Evolutionary conservation across 1,140 invertebrate species (phyloP).

Genomic region (Zaprionus camerounensis): DNA sequence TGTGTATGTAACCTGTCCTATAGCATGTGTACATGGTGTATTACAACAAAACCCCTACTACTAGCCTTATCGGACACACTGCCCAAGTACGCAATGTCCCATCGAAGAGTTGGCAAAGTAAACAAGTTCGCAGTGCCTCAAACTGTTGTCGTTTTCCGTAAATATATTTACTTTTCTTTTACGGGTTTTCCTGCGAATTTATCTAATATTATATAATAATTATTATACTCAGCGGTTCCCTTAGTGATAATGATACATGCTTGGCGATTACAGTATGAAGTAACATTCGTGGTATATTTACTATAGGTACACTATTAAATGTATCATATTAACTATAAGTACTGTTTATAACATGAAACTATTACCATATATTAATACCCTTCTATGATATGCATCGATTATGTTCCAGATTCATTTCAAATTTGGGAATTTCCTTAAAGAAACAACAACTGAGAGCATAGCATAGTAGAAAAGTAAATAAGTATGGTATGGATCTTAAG

Average conservation of each 20-base stretch:
- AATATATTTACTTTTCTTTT: background rate
- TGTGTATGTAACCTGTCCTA: background rate
- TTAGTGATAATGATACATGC: background rate
- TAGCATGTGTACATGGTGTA: background rate
- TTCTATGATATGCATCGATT: too few species aligned
- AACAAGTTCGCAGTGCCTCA: background rate
- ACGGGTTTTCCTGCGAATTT: background rate
- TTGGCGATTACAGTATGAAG: background rate
- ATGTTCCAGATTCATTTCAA: background rate
- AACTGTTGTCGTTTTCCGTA: background rate
- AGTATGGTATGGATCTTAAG: background rate
- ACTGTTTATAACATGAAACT: too few species aligned
- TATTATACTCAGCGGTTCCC: background rate
- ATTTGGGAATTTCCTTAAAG: background rate
- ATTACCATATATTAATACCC: too few species aligned
- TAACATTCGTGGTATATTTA: background rate
- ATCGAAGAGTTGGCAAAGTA: background rate
- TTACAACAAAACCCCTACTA: background rate
- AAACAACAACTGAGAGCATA: background rate
- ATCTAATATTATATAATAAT: background rate
- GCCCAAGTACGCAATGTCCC: background rate
- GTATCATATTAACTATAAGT: too few species aligned
- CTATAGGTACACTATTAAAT: background rate
- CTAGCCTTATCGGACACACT: conserved; percentile 1
- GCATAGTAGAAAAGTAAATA: background rate